Conservation (phyloP, 2,888 invertebrate genomes). For the Bellardia pandia region DNA sequence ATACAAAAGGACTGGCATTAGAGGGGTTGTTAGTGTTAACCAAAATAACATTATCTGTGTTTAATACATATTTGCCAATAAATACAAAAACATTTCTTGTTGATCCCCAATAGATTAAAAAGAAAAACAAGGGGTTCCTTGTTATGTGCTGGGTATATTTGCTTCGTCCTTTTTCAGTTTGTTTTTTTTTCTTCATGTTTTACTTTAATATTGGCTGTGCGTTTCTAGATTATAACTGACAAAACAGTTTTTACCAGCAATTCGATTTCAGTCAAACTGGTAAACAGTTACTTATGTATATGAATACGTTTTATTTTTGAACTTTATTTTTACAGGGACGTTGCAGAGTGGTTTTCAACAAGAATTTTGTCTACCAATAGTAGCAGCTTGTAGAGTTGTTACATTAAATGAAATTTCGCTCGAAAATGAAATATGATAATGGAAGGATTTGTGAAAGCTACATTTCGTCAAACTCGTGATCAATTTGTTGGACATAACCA, state of each 20-base stretch:
- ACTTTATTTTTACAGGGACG: neutral
- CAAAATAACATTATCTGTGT: constrained; percentile 57
- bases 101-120: constrained; percentile 62
- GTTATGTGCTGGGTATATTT: neutral
- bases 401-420: no score
- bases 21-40: constrained; percentile 17
- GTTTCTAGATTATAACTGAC: constrained; percentile 40
- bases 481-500: no score
- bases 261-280: constrained; percentile 54
- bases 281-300: constrained; percentile 36
- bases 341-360: no score
- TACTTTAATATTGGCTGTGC: neutral
- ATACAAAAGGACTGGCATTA: neutral
- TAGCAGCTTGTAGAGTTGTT: no score
- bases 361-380: no score
- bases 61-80: constrained; percentile 57
- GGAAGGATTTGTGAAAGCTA: no score
- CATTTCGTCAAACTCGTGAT: no score
- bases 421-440: no score
- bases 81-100: constrained; percentile 52
- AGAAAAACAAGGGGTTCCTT: constrained; percentile 25
- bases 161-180: neutral
- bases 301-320: neutral
- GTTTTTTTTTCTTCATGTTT: constrained; percentile 9
- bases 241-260: constrained; percentile 39